Conservation (phyloP, 2,113 vertebrate genomes). For the Caranx ignobilis region DNA sequence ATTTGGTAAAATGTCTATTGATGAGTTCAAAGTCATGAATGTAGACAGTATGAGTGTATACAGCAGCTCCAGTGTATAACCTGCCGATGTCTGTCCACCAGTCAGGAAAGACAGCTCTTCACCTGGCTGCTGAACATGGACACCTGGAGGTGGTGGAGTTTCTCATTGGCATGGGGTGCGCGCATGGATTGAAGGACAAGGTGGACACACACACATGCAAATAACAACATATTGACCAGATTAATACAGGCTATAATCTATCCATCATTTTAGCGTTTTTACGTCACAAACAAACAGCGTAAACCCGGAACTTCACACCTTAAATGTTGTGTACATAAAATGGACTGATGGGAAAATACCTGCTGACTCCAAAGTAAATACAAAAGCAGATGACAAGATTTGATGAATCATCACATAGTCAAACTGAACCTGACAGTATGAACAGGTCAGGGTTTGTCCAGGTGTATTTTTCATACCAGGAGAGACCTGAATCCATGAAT, state of each 20-base stretch:
- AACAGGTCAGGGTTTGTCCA: not conserved
- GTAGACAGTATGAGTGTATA: no score
- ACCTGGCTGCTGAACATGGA: constrained; percentile 87
- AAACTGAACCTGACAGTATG: not conserved
- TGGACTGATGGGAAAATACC: not conserved
- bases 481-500: no score
- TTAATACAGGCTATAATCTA: not conserved
- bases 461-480: no score
- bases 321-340: constrained; percentile 2
- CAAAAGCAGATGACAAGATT: not conserved
- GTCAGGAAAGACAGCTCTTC: constrained; percentile 89
- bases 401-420: not conserved
- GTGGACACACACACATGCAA: constrained; percentile 71
- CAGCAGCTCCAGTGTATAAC: not conserved
- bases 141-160: constrained; percentile 88
- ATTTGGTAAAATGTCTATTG: no score
- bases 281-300: not conserved
- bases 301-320: not conserved
- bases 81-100: constrained; percentile 56
- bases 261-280: not conserved
- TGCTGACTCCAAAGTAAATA: not conserved
- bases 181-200: constrained; percentile 88
- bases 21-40: no score
- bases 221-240: not conserved
- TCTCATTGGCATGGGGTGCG: constrained; percentile 88